Base-by-base conservation (phyloP, 2,113 vertebrate species). In the Chaetops frenatus region DNA sequence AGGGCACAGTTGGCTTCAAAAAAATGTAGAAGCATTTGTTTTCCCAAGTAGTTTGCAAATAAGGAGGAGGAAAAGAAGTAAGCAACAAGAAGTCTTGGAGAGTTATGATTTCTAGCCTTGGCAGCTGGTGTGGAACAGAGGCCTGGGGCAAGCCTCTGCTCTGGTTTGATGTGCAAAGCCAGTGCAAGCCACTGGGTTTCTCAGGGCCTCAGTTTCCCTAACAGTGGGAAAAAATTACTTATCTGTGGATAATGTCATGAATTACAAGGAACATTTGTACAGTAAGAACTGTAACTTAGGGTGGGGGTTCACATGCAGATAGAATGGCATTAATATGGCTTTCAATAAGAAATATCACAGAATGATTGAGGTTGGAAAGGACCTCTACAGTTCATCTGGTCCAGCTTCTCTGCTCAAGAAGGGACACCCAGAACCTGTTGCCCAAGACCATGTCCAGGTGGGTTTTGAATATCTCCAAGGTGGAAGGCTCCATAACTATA, bases 401-500 rank as follows among this genome's bases (percentile, higher is more conserved):
- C 27, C 42, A 81, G 4, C 5, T 15, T 29, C 6, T 23, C 22
- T 79, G 38, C 64, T 67, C 24, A 66, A 40, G 18, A 24, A 78
- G 40, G 54, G 19, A 15, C 45, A 65, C n/a, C 14, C 13, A 40
- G 7, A 51, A 9, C 60, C 65, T 22, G 7, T 31, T 78, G 40
- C 36, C 50, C 47, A 56, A 22, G 27, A 51, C 12, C 0, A 0
- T 51, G 31, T 42, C n/a, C 31, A 40, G 28, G 18, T 44, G 56
- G 25, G 25, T 85, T 81, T 79, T 66, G 42, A 82, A 14, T 86
- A 74, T 48, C 31, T 88, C 33, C 20, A 45, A 22, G 28, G 25
- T 62, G 66, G 50, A 11, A 78, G 7, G 19, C 36, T 69, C 35
- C 28, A 18, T 33, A 62, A 10, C 35, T 72, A 1, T 50, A 21